phyloP scores from a whole-genome alignment of 2,797 vertebrate genomes.

The Garrulus glandarius region DNA sequence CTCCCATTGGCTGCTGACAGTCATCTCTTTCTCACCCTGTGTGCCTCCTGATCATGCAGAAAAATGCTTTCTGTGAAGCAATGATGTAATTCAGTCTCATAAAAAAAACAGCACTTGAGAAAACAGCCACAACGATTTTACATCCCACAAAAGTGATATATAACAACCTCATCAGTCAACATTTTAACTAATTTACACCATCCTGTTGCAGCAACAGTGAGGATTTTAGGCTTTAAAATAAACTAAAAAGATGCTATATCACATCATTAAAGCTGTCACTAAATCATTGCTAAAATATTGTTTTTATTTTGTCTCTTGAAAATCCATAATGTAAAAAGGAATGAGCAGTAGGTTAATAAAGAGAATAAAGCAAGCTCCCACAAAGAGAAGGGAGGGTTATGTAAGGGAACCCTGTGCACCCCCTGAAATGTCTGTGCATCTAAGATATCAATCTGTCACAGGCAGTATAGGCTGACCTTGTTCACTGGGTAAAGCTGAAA shows the following conservation, averaged over 20 bases:
- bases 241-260: neutral
- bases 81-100: constrained; percentile 37
- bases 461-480: neutral
- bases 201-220: neutral
- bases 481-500: constrained; percentile 33
- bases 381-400: neutral
- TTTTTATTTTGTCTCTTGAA: neutral
- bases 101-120: neutral
- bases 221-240: constrained; percentile 12
- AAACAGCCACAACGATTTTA: neutral
- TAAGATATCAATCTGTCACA: neutral
- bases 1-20: neutral
- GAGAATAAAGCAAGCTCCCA: neutral
- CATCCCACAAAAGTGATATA: neutral
- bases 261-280: neutral
- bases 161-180: neutral
- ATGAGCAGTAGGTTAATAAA: neutral
- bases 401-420: neutral
- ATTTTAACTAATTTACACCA: neutral
- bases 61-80: constrained; percentile 26
- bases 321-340: neutral
- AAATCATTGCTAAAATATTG: neutral
- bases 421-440: neutral
- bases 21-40: neutral
- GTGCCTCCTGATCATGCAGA: neutral